Base-by-base conservation (phyloP, 1,140 invertebrate species). In the Halesus radiatus region DNA sequence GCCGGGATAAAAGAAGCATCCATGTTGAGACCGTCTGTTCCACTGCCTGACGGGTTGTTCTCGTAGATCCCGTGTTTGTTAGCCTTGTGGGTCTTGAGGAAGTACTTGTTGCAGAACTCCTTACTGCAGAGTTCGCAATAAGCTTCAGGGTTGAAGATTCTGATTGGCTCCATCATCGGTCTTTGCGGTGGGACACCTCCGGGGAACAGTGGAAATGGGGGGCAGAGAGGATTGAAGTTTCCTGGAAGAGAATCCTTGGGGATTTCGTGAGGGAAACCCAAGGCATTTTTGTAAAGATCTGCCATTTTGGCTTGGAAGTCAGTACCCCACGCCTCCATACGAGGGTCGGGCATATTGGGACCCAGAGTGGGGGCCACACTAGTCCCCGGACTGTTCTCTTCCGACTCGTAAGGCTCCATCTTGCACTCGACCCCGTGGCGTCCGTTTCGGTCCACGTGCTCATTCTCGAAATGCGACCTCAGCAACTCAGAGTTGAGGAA, bases 91-190 rank as follows among this genome's bases (percentile, higher is more conserved):
- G 98, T 99, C 89, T 99, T 99, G 3, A 99, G 90, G 87, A 99
- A 99, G 89, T 99, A 99, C 88, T 99, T 99, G 91, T 99, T 99
- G 91, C 98, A 99, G 86, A 99, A 98, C 88, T 99, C 98, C 88
- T 99, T 99, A 89, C 99, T 98, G 90, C 98, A 99, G 54, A 97
- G 91, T 84, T 97, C 96, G 87, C 98, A 98, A 87, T 98, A 99
- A 4, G 98, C 97, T 89, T 98, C 98, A 23, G 94, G 95, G 87
- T 99, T 98, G 85, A 98, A 98, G 82, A 98, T 98, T 82, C 95
- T 89, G 53, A 95, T 88, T 10, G 94, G 94, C 15, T 94, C 92
- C 78, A 92, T 89, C n/a, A 90, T 88, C 6, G 92, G 88, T 8
- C 92, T 87, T 54, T 91, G 89, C 1, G 91, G 86, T n/a, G 92